phyloP scores from a whole-genome alignment of 1,140 invertebrate species.

The Carposina sasakii region DNA sequence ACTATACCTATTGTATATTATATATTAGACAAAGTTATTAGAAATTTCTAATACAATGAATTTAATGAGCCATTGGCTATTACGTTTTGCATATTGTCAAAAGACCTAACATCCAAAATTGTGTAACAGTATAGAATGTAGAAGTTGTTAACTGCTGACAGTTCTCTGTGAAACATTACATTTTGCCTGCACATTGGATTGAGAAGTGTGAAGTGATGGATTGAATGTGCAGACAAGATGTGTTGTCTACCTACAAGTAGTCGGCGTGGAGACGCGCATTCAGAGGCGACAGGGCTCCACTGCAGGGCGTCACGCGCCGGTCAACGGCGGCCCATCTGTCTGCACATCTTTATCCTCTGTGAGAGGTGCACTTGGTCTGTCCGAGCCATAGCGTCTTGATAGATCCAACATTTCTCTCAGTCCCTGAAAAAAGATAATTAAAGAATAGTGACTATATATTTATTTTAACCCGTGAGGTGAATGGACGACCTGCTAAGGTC shows the following conservation, averaged over 20 bases:
- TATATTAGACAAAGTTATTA: too few species aligned
- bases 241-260: constrained; percentile 20
- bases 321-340: constrained; percentile 70
- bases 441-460: too few species aligned
- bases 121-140: constrained; percentile 35
- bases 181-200: constrained; percentile 27
- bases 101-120: constrained; percentile 55
- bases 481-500: too few species aligned
- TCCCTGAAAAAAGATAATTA: constrained; percentile 69
- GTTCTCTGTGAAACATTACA: constrained; percentile 14
- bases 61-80: too few species aligned
- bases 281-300: constrained; percentile 33
- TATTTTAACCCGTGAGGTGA: too few species aligned
- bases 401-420: constrained; percentile 81
- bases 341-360: constrained; percentile 78
- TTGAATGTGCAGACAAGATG: constrained; percentile 23
- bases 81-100: constrained; percentile 35
- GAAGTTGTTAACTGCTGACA: constrained; percentile 36
- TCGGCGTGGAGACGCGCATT: constrained; percentile 11
- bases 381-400: constrained; percentile 77
- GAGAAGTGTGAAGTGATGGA: constrained; percentile 16
- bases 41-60: too few species aligned
- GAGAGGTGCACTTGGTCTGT: constrained; percentile 45
- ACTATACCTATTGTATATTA: too few species aligned
- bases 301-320: constrained; percentile 53